A percentile compares a stretch with the other conserved stretches of the same genome.
Evolutionary conservation across 2,113 vertebrate species (phyloP).

Genomic region (Cathartes aura): DNA sequence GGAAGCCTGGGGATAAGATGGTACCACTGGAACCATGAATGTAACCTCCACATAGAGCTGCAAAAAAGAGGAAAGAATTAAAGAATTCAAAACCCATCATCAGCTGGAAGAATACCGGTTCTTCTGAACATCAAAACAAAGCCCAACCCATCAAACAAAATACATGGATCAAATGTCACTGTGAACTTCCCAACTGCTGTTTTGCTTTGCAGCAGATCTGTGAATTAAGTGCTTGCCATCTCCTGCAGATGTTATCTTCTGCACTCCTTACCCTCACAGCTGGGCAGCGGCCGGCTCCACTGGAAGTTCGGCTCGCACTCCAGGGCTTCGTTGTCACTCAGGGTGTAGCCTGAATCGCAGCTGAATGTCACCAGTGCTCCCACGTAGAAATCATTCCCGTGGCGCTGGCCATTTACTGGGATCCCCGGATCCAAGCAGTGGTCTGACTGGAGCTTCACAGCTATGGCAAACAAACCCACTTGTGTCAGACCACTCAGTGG

Average conservation of each 20-base stretch:
- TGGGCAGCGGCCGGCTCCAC: slow-evolving; percentile 95
- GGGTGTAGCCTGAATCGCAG: slow-evolving; percentile 92
- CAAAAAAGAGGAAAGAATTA: not conserved
- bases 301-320: slow-evolving; percentile 98
- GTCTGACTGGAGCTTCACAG: slow-evolving; percentile 93
- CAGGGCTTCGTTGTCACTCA: slow-evolving; percentile 88
- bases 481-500: rapidly evolving
- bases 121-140: not conserved
- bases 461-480: slow-evolving; percentile 67
- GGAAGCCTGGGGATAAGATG: slow-evolving; percentile 95
- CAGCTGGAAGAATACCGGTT: not conserved
- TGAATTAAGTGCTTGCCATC: rapidly evolving
- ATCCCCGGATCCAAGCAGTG: slow-evolving; percentile 96
- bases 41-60: slow-evolving; percentile 96
- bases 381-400: slow-evolving; percentile 95
- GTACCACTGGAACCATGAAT: slow-evolving; percentile 92
- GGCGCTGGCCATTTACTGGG: slow-evolving; percentile 93
- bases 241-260: not conserved
- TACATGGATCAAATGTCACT: rapidly evolving
- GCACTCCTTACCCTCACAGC: slow-evolving; percentile 87
- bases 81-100: rapidly evolving
- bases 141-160: not conserved
- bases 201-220: not conserved
- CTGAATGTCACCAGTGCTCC: slow-evolving; percentile 94
- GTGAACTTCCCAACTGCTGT: rapidly evolving